Base-by-base conservation (phyloP, 2,797 vertebrate species). In the Micropoecilia bifurca region DNA sequence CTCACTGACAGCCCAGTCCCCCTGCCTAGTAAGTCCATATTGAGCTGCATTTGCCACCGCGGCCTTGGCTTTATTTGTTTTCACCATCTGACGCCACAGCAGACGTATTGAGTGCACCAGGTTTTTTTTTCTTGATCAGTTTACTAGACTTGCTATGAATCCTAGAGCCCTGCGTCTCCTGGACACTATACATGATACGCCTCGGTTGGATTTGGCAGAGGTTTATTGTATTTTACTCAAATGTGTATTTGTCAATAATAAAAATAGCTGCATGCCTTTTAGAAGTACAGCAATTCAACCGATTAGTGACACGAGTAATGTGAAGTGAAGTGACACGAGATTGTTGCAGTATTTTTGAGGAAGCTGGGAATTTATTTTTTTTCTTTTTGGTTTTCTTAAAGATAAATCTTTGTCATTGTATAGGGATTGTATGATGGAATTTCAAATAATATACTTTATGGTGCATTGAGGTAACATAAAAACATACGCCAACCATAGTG, bases 41-140 rank as follows among this genome's bases (percentile, higher is more conserved):
- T 91, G 93, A 95, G 90, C 93, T 81, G 90, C 87, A 82, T 90
- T 89, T 90, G 94, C 93, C 88, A 77, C 85, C 63, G 18, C 25
- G 86, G 94, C 88, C 90, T 89, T 80, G 84, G 85, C 92, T 94
- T 93, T 93, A 94, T 95, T 95, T 96, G 93, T 95, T 95, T 94
- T 95, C 94, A 92, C 92, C 88, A 93, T 92, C 94, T 93, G 93
- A 93, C 77, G 91, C 91, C 90, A 90, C 89, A 83, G 90, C 93
- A 92, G 93, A 94, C 87, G 76, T 94, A 93, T 94, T 86, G 93
- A 95, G 93, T 50, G 18, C 92, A 91, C 85, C 79, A 45, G 20
- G 22, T 16, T 43, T 43, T 91, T 88, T 88, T 85, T 91, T 87
- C 92, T 92, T 92, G 88, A 93, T 94, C 93, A 93, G 95, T 95